Conservation (phyloP, 2,113 vertebrate species). For the Nanorana parkeri region DNA sequence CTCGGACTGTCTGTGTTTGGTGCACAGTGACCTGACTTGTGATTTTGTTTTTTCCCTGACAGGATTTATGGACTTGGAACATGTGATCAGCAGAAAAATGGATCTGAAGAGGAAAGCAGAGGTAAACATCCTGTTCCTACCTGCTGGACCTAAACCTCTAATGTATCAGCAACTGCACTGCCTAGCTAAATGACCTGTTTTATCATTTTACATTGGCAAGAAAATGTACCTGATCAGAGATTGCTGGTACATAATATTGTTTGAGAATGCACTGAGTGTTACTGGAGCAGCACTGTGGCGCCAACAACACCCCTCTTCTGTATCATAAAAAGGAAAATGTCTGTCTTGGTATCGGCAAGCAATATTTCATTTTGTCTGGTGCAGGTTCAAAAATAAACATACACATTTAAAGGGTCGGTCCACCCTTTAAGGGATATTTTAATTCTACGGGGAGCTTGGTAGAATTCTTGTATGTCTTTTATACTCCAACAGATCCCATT, state of each 20-base stretch:
- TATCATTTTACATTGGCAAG: neutral
- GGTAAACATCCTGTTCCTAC: slow-evolving; percentile 64
- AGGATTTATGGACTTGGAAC: slow-evolving; percentile 73
- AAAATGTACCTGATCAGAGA: too few species aligned
- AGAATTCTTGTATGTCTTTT: too few species aligned
- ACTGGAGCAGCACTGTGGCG: neutral
- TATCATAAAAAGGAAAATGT: too few species aligned
- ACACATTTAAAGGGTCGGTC: too few species aligned
- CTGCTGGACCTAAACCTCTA: neutral
- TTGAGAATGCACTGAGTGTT: neutral
- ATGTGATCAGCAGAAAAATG: slow-evolving; percentile 73
- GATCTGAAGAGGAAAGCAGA: slow-evolving; percentile 77
- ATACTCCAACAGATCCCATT: too few species aligned
- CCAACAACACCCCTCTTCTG: too few species aligned
- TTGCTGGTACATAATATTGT: too few species aligned
- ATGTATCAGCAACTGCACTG: neutral
- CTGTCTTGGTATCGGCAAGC: too few species aligned
- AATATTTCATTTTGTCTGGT: too few species aligned
- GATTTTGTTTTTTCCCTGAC: slow-evolving; percentile 28
- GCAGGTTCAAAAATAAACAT: too few species aligned
- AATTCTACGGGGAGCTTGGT: too few species aligned
- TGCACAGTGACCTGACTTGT: slow-evolving; percentile 25
- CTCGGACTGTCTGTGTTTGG: neutral
- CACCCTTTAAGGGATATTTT: too few species aligned
- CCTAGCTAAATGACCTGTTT: neutral